Conservation (phyloP, 1,140 invertebrate genomes). For the Trichonephila clavipes region DNA sequence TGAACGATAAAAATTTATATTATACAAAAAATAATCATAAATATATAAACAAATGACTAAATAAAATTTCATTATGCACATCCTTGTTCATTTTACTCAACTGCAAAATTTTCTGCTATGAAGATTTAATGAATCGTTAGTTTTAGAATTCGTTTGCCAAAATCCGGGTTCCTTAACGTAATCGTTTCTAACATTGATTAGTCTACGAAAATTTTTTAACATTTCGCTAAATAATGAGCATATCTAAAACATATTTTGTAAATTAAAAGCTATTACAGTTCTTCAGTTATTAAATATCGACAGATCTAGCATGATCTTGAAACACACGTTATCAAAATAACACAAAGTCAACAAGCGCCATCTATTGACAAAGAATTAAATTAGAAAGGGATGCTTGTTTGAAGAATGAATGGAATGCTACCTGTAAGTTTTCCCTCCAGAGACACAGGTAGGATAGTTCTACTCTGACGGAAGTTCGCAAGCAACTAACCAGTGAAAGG, state of each 20-base stretch:
- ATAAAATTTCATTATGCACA: not conserved
- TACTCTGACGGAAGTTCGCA: slow-evolving; percentile 54
- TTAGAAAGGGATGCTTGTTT: not conserved
- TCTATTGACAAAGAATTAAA: not conserved
- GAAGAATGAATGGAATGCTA: not conserved
- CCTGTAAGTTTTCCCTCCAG: slow-evolving; percentile 33
- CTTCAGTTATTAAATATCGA: not conserved
- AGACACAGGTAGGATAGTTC: slow-evolving; percentile 11
- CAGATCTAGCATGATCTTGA: not conserved
- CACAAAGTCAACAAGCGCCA: slow-evolving; percentile 41
- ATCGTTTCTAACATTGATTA: not conserved
- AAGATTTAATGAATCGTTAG: not conserved
- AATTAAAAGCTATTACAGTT: not conserved
- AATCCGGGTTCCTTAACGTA: not conserved
- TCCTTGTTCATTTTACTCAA: not conserved
- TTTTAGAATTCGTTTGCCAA: not conserved
- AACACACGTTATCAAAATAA: not conserved
- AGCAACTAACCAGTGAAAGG: slow-evolving; percentile 68
- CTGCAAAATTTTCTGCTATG: not conserved
- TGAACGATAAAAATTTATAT: no score
- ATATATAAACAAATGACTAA: no score
- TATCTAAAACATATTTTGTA: not conserved
- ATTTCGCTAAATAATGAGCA: not conserved
- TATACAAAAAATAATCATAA: no score
- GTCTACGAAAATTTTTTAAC: not conserved